These are phyloP conservation scores for Biston betularia DNA, from an alignment of 2,888 invertebrate genomes.

Conservation along the genomic window DNA sequence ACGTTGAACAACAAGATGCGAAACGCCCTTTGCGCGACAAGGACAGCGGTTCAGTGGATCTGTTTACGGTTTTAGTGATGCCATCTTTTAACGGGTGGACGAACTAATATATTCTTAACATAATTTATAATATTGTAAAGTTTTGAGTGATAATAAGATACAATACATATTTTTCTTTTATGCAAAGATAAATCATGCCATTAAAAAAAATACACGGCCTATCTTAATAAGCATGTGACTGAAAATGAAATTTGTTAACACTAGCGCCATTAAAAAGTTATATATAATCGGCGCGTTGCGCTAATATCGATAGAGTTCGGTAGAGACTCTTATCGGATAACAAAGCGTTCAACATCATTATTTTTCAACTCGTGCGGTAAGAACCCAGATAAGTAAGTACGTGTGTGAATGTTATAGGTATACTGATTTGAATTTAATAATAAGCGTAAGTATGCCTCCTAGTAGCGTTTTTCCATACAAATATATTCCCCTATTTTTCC, in stretches of 20 bases:
- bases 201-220: too few relatives aligned
- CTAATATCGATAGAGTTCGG: neutral
- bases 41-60: slow-evolving; percentile 27
- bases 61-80: slow-evolving; percentile 31
- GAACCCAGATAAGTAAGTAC: neutral
- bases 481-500: too few relatives aligned
- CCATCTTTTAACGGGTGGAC: slow-evolving; percentile 47
- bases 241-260: too few relatives aligned
- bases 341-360: neutral
- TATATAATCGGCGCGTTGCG: neutral
- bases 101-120: slow-evolving; percentile 27
- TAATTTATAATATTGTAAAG: neutral
- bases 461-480: too few relatives aligned
- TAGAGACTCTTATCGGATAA: neutral
- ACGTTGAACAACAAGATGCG: slow-evolving; percentile 17
- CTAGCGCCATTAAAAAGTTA: too few relatives aligned
- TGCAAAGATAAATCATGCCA: too few relatives aligned
- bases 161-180: neutral
- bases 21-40: slow-evolving; percentile 32
- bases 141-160: neutral
- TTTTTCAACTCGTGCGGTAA: neutral
- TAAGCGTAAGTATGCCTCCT: neutral
- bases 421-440: neutral
- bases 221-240: too few relatives aligned
- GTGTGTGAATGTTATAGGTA: neutral